A percentile compares a stretch with the other conserved stretches of the same genome.
phyloP scores from a whole-genome alignment of 2,113 vertebrate species.

The Argyrosomus japonicus region DNA sequence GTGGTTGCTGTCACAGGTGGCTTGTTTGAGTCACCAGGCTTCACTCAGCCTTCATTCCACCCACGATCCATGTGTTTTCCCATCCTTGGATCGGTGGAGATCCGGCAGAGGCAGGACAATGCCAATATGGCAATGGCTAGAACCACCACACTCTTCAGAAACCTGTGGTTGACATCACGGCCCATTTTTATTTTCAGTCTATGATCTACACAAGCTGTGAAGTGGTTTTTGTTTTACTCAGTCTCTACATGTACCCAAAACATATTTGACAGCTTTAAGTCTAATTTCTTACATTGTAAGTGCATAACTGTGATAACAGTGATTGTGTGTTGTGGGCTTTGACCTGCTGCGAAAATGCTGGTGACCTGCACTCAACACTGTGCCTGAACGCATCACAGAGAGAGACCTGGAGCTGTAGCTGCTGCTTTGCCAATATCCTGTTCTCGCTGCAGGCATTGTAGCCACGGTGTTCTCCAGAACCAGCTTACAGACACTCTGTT shows the following conservation, averaged over 20 bases:
- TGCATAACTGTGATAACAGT: neutral
- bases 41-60: too few species aligned
- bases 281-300: neutral
- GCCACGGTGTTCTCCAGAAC: neutral
- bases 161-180: too few species aligned
- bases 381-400: neutral
- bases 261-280: neutral
- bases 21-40: too few species aligned
- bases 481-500: neutral
- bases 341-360: neutral
- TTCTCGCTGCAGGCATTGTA: neutral
- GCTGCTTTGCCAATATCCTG: neutral
- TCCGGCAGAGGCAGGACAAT: too few species aligned
- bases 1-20: too few species aligned
- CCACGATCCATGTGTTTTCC: too few species aligned
- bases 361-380: neutral
- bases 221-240: neutral
- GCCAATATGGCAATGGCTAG: too few species aligned
- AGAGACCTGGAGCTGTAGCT: neutral
- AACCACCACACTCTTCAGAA: too few species aligned
- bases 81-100: too few species aligned
- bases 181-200: too few species aligned
- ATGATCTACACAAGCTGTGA: too few species aligned
- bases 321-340: neutral
- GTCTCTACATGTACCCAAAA: neutral